Base-by-base conservation (phyloP, 2,888 invertebrate species). In the Plemyria rubiginata region DNA sequence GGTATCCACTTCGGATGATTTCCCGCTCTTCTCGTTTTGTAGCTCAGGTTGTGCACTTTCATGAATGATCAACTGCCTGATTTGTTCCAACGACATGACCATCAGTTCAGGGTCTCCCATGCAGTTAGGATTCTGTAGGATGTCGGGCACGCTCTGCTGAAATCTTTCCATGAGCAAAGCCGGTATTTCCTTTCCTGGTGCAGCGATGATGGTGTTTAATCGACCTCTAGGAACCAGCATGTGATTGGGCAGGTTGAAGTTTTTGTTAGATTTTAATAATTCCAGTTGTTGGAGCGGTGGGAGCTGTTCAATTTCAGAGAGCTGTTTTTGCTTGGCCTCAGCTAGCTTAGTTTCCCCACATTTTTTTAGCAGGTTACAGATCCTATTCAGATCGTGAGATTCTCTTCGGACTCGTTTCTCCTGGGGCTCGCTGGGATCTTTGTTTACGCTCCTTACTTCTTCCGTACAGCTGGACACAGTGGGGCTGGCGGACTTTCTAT, bases 221-320 rank as follows among this genome's bases (percentile, higher is more conserved):
- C 94, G 94, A 76, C 96, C 95, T 85, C 96, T 96, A 54, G 97
- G 97, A 66, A 97, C 95, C 65, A 97, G 85, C 75, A 97, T 92
- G 9, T 97, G 97, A 91, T 97, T 97, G 46, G 97, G 97, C 78
- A 97, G 94, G 80, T 95, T 94, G 77, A 96, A 94, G 69, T 94
- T 94, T 7, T 94, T 92, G 74, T 95, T 95, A 52, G 93, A 92
- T 65, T 96, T 93, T 28, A 97, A 89, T 77, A 95, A 93, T 70
- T 95, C 94, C 8, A 97, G 88, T 78, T 97, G 97, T 62, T 94
- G 94, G 6, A 96, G 79, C 0, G 97, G 95, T 78, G 94, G 94
- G 13, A 63, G 49, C n/a, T 45, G 57, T n/a, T 91, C 92, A 73
- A 94, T 94, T 40, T 93, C 90, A 15, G 80, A 82, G 46, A 74